phyloP scores from a whole-genome alignment of 2,888 invertebrate species.

The Heliothis peltigera region DNA sequence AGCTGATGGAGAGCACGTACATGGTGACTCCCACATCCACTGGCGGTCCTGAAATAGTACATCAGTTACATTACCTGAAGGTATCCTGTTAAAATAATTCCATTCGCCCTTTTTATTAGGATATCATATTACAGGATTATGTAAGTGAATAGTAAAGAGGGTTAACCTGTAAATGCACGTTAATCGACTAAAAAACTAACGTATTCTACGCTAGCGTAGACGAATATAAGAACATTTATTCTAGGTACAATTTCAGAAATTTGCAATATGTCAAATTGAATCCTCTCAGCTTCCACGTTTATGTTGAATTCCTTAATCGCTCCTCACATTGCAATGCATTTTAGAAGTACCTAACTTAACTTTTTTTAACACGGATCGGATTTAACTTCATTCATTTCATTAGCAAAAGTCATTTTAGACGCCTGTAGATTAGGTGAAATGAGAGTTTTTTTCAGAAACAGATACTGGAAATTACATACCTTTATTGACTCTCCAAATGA shows the following conservation, averaged over 20 bases:
- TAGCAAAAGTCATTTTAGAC: too few relatives aligned
- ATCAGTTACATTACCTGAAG: constrained; percentile 70
- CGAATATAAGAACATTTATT: neutral
- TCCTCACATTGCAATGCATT: too few relatives aligned
- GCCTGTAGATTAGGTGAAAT: too few relatives aligned
- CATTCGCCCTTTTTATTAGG: constrained; percentile 13
- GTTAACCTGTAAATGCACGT: neutral
- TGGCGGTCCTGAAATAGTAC: constrained; percentile 92
- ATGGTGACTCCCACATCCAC: constrained; percentile 95
- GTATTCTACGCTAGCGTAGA: neutral
- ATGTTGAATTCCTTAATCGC: too few relatives aligned
- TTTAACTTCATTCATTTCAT: too few relatives aligned
- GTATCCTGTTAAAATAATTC: constrained; percentile 31
- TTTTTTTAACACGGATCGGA: too few relatives aligned
- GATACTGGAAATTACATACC: too few relatives aligned
- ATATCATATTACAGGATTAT: constrained; percentile 3
- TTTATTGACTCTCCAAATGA: too few relatives aligned
- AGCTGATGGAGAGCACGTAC: constrained; percentile 95
- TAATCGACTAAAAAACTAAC: neutral
- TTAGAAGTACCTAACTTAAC: too few relatives aligned
- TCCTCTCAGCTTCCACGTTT: too few relatives aligned
- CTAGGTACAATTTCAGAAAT: neutral
- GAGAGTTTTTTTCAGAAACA: too few relatives aligned
- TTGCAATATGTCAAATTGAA: too few relatives aligned
- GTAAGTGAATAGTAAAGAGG: neutral